Conservation (phyloP, 2,888 invertebrate genomes). For the Tetragnatha montana region DNA sequence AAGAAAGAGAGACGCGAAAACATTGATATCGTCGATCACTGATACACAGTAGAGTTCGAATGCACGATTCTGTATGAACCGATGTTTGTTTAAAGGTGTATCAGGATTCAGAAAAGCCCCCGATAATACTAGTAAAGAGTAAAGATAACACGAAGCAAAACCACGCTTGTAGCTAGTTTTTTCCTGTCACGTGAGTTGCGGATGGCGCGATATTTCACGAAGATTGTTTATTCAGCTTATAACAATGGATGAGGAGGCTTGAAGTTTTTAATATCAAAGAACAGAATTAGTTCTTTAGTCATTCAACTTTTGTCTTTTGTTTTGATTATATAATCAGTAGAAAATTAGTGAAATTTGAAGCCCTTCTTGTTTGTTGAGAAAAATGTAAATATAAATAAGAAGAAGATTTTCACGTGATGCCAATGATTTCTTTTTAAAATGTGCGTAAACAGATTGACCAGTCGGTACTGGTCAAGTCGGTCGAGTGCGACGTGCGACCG, state of each 20-base stretch:
- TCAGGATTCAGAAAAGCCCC: background rate
- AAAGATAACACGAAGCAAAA: background rate
- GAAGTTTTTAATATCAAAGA: background rate
- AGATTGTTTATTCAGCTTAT: background rate
- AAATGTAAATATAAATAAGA: no score
- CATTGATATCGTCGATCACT: slow-evolving; percentile 23
- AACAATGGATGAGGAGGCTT: background rate
- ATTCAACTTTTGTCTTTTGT: no score
- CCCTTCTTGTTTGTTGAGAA: no score
- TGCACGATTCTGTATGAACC: background rate
- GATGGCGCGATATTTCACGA: slow-evolving; percentile 52
- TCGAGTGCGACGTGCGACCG: no score
- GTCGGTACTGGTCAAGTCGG: no score
- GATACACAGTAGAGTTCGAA: background rate
- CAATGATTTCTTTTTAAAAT: no score
- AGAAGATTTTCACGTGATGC: no score
- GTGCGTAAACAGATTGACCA: no score
- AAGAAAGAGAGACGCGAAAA: slow-evolving; percentile 5
- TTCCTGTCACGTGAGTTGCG: slow-evolving; percentile 44
- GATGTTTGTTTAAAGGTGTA: background rate
- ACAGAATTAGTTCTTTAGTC: no score
- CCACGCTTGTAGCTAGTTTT: background rate
- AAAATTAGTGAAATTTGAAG: no score
- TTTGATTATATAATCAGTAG: no score
- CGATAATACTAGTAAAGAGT: background rate